phyloP scores from a whole-genome alignment of 2,113 vertebrate genomes.

The Tupaia tana region DNA sequence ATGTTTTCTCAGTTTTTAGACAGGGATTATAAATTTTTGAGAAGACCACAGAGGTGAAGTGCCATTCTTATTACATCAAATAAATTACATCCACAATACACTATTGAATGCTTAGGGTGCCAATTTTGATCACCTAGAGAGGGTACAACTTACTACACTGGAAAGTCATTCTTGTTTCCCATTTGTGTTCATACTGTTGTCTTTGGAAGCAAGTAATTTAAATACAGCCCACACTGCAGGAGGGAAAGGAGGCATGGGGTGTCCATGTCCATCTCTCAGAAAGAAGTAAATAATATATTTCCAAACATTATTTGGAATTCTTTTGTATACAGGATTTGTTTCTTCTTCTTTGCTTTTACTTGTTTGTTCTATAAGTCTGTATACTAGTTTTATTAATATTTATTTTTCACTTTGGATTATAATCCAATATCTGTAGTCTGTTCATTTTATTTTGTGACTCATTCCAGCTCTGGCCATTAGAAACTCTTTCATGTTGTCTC shows the following conservation, averaged over 20 bases:
- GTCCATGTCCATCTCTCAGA: neutral
- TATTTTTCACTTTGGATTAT: neutral
- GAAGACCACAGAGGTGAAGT: neutral
- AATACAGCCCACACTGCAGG: neutral
- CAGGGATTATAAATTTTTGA: neutral
- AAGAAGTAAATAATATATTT: neutral
- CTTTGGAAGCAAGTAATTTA: neutral
- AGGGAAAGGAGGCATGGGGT: neutral
- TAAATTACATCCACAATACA: neutral
- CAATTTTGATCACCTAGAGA: neutral
- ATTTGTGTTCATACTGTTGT: neutral
- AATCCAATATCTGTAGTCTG: neutral
- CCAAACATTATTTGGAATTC: conserved; percentile 8
- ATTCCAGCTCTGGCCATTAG: neutral
- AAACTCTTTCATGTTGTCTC: neutral
- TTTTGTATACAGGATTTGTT: neutral
- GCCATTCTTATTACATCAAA: neutral
- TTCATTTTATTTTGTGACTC: neutral
- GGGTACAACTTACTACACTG: too few relatives aligned
- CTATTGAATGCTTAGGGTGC: neutral
- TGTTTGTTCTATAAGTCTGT: neutral
- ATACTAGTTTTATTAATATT: neutral
- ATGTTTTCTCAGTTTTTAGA: neutral
- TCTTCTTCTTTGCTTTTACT: neutral
- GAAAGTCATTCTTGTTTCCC: neutral